Conservation (phyloP, 2,113 vertebrate species). For the Ondatra zibethicus region DNA sequence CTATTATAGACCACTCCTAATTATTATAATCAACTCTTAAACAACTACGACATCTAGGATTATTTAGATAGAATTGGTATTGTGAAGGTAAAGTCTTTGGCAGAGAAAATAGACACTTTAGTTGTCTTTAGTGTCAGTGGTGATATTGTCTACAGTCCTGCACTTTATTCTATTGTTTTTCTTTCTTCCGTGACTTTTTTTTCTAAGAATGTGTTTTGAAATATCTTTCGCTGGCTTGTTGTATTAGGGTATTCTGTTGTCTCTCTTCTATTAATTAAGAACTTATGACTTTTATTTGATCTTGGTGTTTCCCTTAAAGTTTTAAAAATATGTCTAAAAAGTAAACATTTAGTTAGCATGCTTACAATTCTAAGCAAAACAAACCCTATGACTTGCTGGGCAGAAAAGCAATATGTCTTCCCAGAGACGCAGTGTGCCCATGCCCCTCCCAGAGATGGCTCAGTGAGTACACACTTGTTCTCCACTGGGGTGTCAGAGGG, state of each 20-base stretch:
- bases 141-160: neutral
- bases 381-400: neutral
- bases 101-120: slow-evolving; percentile 29
- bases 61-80: neutral
- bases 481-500: neutral
- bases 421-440: neutral
- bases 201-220: neutral
- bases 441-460: neutral
- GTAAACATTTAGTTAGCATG: neutral
- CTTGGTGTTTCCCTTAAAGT: neutral
- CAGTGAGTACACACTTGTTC: neutral
- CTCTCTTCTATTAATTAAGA: neutral
- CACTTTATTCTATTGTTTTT: neutral
- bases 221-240: neutral
- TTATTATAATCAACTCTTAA: slow-evolving; percentile 31
- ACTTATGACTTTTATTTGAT: neutral
- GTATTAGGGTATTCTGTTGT: neutral
- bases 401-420: neutral
- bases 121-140: neutral
- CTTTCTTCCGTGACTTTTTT: neutral
- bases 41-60: neutral
- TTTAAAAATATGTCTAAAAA: neutral
- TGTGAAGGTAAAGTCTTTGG: neutral
- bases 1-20: neutral
- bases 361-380: neutral